Evolutionary conservation across 1,140 invertebrate species (phyloP).

Genomic region (Oryzaephilus surinamensis): DNA sequence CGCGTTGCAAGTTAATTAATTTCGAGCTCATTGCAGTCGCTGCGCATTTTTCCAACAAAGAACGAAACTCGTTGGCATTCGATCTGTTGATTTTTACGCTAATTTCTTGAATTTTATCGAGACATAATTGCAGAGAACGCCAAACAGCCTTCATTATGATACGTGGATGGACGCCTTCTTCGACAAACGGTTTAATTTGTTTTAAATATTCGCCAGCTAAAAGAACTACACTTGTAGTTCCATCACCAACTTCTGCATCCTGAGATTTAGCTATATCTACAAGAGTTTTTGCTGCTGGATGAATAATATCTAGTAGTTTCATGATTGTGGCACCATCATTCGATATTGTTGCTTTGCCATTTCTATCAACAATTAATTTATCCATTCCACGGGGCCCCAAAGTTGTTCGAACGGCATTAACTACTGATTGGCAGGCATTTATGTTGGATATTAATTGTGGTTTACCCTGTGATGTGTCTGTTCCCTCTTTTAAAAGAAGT

Average conservation of each 20-base stretch:
- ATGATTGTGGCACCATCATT: slow-evolving; percentile 99
- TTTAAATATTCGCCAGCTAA: slow-evolving; percentile 94
- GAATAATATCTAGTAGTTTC: slow-evolving; percentile 93
- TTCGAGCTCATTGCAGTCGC: slow-evolving; percentile 95
- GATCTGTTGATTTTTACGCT: slow-evolving; percentile 63
- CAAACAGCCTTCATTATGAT: slow-evolving; percentile 82
- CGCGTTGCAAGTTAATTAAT: slow-evolving; percentile 88
- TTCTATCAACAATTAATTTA: slow-evolving; percentile 89
- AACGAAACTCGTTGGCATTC: slow-evolving; percentile 50
- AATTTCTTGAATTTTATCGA: slow-evolving; percentile 78
- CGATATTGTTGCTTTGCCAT: slow-evolving; percentile 90
- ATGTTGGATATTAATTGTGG: slow-evolving; percentile 97
- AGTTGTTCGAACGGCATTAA: slow-evolving; percentile 91
- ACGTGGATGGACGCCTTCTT: slow-evolving; percentile 94
- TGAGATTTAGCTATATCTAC: slow-evolving; percentile 99
- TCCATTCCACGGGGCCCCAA: slow-evolving; percentile 98
- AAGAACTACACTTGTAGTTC: slow-evolving; percentile 93
- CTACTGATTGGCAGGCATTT: slow-evolving; percentile 95
- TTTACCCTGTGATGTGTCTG: slow-evolving; percentile 92
- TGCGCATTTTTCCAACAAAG: slow-evolving; percentile 87
- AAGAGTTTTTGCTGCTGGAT: slow-evolving; percentile 93
- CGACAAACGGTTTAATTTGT: slow-evolving; percentile 88
- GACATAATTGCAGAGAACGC: slow-evolving; percentile 66
- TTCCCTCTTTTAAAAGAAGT: slow-evolving; percentile 95
- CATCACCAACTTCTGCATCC: slow-evolving; percentile 98